These are phyloP conservation scores for Meghimatium bilineatum DNA, from an alignment of 2,888 invertebrate species.

Conservation along the genomic window DNA sequence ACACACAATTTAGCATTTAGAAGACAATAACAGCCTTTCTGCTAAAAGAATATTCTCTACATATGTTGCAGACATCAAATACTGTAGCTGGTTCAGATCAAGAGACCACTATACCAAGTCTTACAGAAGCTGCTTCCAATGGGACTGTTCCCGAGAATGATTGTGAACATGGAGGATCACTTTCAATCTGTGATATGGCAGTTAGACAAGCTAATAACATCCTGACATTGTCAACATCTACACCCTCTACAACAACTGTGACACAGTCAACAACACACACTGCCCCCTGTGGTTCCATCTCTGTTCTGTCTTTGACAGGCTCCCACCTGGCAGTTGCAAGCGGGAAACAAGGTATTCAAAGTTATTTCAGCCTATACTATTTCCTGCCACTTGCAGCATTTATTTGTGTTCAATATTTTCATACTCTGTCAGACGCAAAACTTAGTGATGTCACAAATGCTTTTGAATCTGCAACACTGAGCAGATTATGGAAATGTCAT, in stretches of 20 bases:
- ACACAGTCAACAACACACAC: not conserved
- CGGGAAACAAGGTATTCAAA: not conserved
- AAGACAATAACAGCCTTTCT: no score
- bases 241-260: not conserved
- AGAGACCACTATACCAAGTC: not conserved
- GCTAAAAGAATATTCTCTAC: no score
- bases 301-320: not conserved
- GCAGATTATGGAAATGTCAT: no score
- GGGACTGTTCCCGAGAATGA: not conserved
- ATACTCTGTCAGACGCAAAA: no score
- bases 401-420: no score
- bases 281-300: not conserved
- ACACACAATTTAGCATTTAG: no score
- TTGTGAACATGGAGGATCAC: not conserved
- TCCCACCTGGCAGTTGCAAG: not conserved
- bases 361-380: no score
- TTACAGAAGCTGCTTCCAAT: not conserved
- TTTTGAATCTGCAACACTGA: no score
- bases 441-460: no score
- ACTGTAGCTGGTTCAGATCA: not conserved
- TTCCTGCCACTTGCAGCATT: no score
- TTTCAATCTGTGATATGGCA: not conserved
- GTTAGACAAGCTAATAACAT: not conserved
- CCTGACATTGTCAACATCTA: not conserved
- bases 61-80: not conserved